Base-by-base conservation (phyloP, 2,797 vertebrate species). In the Acrossocheilus wenchowensis region DNA sequence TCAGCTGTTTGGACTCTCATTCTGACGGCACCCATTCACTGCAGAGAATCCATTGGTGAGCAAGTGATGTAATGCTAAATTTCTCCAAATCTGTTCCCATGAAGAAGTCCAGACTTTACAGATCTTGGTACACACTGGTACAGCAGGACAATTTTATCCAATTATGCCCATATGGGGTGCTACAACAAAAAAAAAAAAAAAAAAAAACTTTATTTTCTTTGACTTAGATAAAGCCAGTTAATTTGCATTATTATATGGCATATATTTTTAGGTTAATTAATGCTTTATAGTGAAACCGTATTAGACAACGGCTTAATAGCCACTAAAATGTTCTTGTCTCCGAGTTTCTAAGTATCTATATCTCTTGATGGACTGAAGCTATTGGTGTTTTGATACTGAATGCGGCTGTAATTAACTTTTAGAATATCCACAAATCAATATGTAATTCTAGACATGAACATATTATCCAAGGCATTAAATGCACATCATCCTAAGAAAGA, bases 361-460 rank as follows among this genome's bases (percentile, higher is more conserved):
- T 7, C 30, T 66, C 30, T 66, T 34, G 64, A 66, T 34, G 30
- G 64, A 66, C 64, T 66, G 26, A 34, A 34, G 30, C 30, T 66
- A 34, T 34, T 66, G 64, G 64, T 34, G 73, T 75, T 66, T 64
- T 34, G 82, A 80, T 45, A 64, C 41, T 5, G 26, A 60, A 23
- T 64, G 26, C 4, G n/a, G 39, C 54, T 79, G 39, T 64, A 79
- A 45, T 79, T 79, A 41, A 43, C 54, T 45, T 64, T 64, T 14
- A 45, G n/a, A 66, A 80, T 64, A 45, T 64, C 57, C 14, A 15
- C n/a, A 57, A 43, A n/a, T 62, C 45, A 75, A 36, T 54, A 36
- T 54, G 23, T 78, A 43, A 43, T 43, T 79, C 23, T 5, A 79
- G 23, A 80, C 57, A n/a, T 64, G 5, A 75, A 19, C 0, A 66